Conservation (phyloP, 1,140 invertebrate genomes). For the Trinorchestia longiramus region DNA sequence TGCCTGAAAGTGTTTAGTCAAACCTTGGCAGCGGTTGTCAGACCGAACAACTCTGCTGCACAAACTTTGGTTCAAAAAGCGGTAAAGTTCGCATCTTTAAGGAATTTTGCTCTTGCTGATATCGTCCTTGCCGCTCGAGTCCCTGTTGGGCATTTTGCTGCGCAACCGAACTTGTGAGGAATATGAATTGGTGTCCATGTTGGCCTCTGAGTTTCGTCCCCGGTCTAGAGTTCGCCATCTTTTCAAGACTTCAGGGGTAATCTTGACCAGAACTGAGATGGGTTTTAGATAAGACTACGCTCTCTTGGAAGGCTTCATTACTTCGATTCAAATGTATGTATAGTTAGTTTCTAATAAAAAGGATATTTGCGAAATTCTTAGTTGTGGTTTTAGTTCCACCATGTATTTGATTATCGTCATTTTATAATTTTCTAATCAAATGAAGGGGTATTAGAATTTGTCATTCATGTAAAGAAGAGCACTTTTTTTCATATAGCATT, state of each 20-base stretch:
- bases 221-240: background rate
- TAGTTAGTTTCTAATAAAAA: background rate
- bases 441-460: background rate
- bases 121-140: background rate
- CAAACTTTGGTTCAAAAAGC: slow-evolving; percentile 23
- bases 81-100: slow-evolving; percentile 25
- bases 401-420: background rate
- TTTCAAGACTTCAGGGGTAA: background rate
- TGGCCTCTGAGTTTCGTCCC: background rate
- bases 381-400: background rate
- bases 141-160: background rate
- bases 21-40: background rate
- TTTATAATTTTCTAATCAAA: background rate
- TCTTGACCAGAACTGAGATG: background rate
- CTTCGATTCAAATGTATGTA: background rate
- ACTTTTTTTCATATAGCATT: no score
- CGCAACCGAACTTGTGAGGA: slow-evolving; percentile 23
- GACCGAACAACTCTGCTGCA: background rate
- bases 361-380: background rate
- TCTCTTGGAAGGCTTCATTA: background rate
- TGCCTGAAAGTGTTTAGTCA: background rate
- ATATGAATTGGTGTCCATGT: slow-evolving; percentile 15
- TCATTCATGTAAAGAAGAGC: background rate
- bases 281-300: background rate
- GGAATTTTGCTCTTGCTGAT: slow-evolving; percentile 17